Base-by-base conservation (phyloP, 2,888 invertebrate species). In the Frankliniella intonsa region DNA sequence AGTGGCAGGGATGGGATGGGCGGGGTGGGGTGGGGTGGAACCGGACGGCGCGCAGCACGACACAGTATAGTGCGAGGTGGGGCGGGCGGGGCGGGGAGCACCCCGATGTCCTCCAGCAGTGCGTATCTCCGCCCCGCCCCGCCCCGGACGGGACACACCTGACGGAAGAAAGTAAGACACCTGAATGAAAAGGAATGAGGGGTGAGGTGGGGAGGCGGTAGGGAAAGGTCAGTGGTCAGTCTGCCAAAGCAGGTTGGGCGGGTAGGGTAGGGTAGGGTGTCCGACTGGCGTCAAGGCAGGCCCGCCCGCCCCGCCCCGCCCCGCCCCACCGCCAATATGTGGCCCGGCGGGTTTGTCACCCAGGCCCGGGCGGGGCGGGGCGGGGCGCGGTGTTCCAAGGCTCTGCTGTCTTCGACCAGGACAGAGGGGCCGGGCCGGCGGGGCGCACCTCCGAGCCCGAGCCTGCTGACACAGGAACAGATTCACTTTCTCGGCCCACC, bases 401-500 rank as follows among this genome's bases (percentile, higher is more conserved):
- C 38, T 2, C 38, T 38, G 38, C 38, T 38, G 38, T 38, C 38
- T 38, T 2, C 3, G 38, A 5, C 38, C 38, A 38, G 2, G 38
- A 2, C 38, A 55, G 51, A 51, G 51, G 51, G 55, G 55, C 17
- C 55, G 55, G 55, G 14, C 1, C 9, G 17, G 17, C 2, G 55
- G 14, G 17, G 55, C 55, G 55, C 55, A 55, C 14, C 55, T 12
- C 55, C 55, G 55, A 14, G 51, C 55, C 55, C n/a, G n/a, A 19
- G 0, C 62, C 62, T n/a, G 14, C 14, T 62, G 62, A 62, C 62
- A 62, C 62, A 62, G 62, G 38, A 38, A 38, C n/a, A n/a, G 62
- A 62, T 62, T 62, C 62, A 62, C 62, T 62, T 62, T 62, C 62
- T 62, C 62, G 62, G 62, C 19, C n/a, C 62, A n/a, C n/a, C 62